A percentile compares a stretch with the other conserved stretches of the same genome.
phyloP scores from a whole-genome alignment of 2,797 vertebrate species.

The Mus minutoides region DNA sequence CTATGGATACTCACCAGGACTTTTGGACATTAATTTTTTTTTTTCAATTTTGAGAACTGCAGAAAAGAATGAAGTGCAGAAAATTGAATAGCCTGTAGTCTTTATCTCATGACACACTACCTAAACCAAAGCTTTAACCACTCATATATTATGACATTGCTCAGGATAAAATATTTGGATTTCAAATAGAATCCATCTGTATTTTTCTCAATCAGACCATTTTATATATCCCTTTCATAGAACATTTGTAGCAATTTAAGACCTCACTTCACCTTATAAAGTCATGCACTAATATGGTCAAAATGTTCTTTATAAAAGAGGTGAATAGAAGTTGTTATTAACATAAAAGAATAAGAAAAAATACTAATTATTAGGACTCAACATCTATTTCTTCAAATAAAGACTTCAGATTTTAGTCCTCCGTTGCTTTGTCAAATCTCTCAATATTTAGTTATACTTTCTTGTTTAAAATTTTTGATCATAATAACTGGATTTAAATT shows the following conservation, averaged over 20 bases:
- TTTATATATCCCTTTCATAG: conserved; percentile 8
- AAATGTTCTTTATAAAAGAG: not conserved
- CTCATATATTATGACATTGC: not conserved
- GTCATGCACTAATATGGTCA: not conserved
- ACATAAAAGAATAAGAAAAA: not conserved
- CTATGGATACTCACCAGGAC: not conserved
- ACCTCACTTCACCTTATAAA: not conserved
- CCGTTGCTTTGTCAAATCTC: not conserved
- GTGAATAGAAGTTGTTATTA: not conserved
- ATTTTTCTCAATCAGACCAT: not conserved
- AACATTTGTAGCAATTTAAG: not conserved
- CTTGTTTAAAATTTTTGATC: not conserved
- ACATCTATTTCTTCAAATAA: not conserved
- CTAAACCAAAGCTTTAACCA: conserved; percentile 14
- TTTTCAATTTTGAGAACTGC: not conserved
- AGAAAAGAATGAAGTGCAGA: not conserved
- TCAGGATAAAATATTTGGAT: conserved; percentile 24
- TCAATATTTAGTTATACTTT: not conserved
- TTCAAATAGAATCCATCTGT: conserved; percentile 34
- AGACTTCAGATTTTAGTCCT: not conserved
- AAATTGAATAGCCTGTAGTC: not conserved
- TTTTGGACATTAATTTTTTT: not conserved
- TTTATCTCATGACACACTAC: conserved; percentile 15
- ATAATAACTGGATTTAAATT: conserved; percentile 4
- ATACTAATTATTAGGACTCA: not conserved